Evolutionary conservation across 2,888 invertebrate genomes (phyloP).

Genomic region (Drosophila fulvimacula): DNA sequence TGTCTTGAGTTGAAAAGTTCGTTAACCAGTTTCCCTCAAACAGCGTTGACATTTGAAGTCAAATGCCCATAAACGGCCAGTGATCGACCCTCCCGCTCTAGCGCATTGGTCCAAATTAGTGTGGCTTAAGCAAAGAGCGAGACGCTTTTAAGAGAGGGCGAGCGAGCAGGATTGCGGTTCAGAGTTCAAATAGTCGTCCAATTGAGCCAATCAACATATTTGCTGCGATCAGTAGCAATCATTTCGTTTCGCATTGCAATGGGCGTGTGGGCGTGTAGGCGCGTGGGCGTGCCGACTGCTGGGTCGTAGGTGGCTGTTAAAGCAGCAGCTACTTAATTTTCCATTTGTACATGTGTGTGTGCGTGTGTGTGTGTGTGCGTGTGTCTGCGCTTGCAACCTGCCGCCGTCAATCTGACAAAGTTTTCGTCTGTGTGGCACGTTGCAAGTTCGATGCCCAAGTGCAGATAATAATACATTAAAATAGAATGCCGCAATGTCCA

Average conservation of each 20-base stretch:
- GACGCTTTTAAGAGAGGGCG: conserved; percentile 11
- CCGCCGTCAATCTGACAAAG: conserved; percentile 45
- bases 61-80: conserved; percentile 76
- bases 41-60: conserved; percentile 78
- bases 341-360: conserved; percentile 3
- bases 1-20: conserved; percentile 47
- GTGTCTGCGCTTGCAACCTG: conserved; percentile 36
- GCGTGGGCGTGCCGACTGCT: conserved; percentile 6
- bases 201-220: conserved; percentile 85
- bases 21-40: conserved; percentile 74
- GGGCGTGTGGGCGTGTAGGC: conserved; percentile 10
- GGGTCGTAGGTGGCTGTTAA: conserved; percentile 59
- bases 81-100: conserved; percentile 41
- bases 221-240: conserved; percentile 49
- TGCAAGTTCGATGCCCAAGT: conserved; percentile 76
- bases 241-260: conserved; percentile 14
- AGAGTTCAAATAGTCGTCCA: conserved; percentile 85
- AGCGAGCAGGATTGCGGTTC: conserved; percentile 71
- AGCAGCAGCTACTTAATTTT: conserved; percentile 58
- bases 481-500: conserved; percentile 68
- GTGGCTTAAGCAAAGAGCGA: conserved; percentile 40
- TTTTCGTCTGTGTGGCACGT: conserved; percentile 50
- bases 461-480: conserved; percentile 75
- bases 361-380: neutral
- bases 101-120: conserved; percentile 69